These are phyloP conservation scores for Spondyliosoma cantharus DNA, from an alignment of 2,797 vertebrate genomes.

Conservation along the genomic window DNA sequence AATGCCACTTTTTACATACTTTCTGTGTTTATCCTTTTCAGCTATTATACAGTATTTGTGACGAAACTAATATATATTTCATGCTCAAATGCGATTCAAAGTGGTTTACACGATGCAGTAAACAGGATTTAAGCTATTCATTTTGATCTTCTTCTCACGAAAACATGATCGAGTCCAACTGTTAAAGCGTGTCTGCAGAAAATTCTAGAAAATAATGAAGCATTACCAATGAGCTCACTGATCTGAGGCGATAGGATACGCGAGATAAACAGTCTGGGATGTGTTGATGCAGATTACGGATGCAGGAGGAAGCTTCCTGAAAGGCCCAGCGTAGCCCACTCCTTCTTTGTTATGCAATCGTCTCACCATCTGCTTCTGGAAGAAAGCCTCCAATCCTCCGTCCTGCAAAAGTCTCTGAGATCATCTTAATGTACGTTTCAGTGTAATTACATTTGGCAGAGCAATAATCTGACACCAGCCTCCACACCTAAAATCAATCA, in stretches of 20 bases:
- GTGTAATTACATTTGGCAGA: constrained; percentile 22
- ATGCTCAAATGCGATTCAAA: not conserved
- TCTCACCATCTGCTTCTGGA: constrained; percentile 42
- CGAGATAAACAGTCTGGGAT: constrained; percentile 5
- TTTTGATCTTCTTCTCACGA: not conserved
- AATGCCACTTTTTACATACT: not conserved
- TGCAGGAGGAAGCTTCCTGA: constrained; percentile 36
- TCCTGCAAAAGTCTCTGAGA: constrained; percentile 6
- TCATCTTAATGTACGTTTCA: constrained; percentile 27
- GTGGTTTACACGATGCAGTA: not conserved
- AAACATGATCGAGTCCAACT: not conserved
- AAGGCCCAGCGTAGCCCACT: not conserved
- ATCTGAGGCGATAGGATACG: not conserved
- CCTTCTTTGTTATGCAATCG: constrained; percentile 24
- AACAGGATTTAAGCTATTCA: not conserved
- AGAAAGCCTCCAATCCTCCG: constrained; percentile 34
- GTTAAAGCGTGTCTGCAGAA: not conserved
- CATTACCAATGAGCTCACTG: not conserved
- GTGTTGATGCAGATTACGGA: constrained; percentile 33
- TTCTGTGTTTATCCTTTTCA: not conserved
- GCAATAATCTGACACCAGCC: constrained; percentile 1
- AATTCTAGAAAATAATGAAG: not conserved
- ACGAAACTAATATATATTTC: not conserved
- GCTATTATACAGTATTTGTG: not conserved
- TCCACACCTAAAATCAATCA: constrained; percentile 30